phyloP scores from a whole-genome alignment of 2,113 vertebrate species.

The Pluvialis apricaria region DNA sequence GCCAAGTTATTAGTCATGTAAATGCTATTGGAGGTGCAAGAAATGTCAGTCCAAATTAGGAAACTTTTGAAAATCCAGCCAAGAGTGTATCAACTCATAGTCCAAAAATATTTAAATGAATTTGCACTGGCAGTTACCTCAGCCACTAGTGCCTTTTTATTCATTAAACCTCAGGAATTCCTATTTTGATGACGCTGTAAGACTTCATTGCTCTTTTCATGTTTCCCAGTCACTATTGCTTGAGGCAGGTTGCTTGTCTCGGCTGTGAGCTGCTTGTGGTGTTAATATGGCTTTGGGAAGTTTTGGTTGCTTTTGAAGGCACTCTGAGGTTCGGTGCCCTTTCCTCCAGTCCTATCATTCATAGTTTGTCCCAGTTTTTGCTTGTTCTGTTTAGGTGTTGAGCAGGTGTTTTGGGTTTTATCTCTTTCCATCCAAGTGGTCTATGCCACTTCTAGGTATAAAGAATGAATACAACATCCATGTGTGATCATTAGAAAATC shows the following conservation, averaged over 20 bases:
- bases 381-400: background rate
- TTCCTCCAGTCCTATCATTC: background rate
- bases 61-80: conserved; percentile 27
- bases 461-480: background rate
- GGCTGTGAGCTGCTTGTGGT: background rate
- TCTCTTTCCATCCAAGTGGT: background rate
- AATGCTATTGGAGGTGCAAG: conserved; percentile 40
- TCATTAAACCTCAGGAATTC: background rate
- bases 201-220: background rate
- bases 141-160: background rate
- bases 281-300: background rate
- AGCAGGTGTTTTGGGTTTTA: background rate
- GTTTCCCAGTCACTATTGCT: background rate
- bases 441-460: background rate
- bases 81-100: background rate
- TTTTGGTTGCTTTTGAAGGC: background rate
- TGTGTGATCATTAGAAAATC: background rate
- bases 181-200: background rate
- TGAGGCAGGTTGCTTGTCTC: background rate
- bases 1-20: conserved; percentile 55
- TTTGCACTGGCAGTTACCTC: background rate
- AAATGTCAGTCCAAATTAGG: conserved; percentile 54
- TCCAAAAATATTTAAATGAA: conserved; percentile 31
- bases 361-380: background rate
- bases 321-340: background rate